Base-by-base conservation (phyloP, 2,888 invertebrate genomes). In the Heliconius ismenius region DNA sequence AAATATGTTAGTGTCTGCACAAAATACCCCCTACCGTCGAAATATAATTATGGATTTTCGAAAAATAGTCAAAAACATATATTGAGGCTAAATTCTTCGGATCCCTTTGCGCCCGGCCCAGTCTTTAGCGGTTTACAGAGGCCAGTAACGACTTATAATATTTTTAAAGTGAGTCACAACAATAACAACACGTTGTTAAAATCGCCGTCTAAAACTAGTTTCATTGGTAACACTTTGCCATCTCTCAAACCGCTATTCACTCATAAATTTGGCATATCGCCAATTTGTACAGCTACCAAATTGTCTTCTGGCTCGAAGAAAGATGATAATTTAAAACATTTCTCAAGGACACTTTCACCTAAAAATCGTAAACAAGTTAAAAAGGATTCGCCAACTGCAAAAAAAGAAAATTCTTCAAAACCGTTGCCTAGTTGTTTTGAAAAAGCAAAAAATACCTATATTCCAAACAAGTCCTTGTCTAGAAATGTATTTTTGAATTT, bases 81-180 rank as follows among this genome's bases (percentile, higher is more conserved):
- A 21, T 82, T 93, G 69, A 83, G 91, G 75, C 82, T 86, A 24
- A 93, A 93, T 83, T 85, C 91, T 11, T 90, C 92, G 4, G 94
- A 94, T 82, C 92, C 92, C 3, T 94, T 94, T 81, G 94, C 94
- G 0, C 94, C 94, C 4, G 94, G 94, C 4, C 94, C 94, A 15
- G 94, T 94, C 4, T 94, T 94, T 80, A 92, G 93, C 82, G 93
- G 92, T n/a, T 86, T 93, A 79, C 92, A 92, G 81, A 87, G 91
- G 73, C 92, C 94, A 21, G 88, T 93, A 32, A 91, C 92, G 15
- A 91, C 92, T 77, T 91, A 87, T 79, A 93, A 94, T 80, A 92
- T 94, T 78, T 93, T 93, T 81, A 93, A 93, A 92, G 90, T 93
- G 43, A 91, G 88, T 80, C 89, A 93, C 80, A 92, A 92, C 81